Conservation (phyloP, 2,888 invertebrate species). For the Pegoplata infirma region DNA sequence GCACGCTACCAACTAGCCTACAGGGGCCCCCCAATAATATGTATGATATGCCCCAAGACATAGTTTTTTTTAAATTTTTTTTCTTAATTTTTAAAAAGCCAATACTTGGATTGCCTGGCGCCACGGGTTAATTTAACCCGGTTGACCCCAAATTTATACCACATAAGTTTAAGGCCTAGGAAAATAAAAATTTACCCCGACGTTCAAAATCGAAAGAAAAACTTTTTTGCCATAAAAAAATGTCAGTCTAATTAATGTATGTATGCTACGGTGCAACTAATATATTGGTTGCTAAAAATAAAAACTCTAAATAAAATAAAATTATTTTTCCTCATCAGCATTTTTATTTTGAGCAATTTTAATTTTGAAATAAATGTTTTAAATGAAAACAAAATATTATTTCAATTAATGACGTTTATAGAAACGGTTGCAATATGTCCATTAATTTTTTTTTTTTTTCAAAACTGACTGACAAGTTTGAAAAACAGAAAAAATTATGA, state of each 20-base stretch:
- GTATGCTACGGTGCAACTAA: background rate
- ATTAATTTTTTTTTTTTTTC: conserved; percentile 16
- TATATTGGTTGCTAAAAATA: background rate
- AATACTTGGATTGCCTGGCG: too few species aligned
- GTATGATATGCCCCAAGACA: too few species aligned
- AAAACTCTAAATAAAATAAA: background rate
- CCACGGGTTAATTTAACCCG: too few species aligned
- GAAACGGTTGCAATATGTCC: conserved; percentile 32
- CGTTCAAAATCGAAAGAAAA: too few species aligned
- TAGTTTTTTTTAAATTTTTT: too few species aligned
- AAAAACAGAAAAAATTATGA: background rate
- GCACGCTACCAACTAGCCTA: too few species aligned
- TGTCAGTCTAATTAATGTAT: too few species aligned
- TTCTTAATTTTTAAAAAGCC: too few species aligned
- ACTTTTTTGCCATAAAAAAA: background rate
- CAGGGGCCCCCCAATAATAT: too few species aligned
- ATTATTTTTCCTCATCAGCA: background rate
- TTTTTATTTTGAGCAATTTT: background rate
- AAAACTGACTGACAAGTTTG: conserved; percentile 30
- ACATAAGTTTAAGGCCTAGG: too few species aligned
- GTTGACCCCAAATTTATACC: too few species aligned
- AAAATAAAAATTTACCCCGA: too few species aligned
- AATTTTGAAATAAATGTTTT: background rate
- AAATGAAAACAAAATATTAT: conserved; percentile 22
- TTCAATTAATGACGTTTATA: conserved; percentile 36